Conservation (phyloP, 2,888 invertebrate species). For the Lypha dubia region DNA sequence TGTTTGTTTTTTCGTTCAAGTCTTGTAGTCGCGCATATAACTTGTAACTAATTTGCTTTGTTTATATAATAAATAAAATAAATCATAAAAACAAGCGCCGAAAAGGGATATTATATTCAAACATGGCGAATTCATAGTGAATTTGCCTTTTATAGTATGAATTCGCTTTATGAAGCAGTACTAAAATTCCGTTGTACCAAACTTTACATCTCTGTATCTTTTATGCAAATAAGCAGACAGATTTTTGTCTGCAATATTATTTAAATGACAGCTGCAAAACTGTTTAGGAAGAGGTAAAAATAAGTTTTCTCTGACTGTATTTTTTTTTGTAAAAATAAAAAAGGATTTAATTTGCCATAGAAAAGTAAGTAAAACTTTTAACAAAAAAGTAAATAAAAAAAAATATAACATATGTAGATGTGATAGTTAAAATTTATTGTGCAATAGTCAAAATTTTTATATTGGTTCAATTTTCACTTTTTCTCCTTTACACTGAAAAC, state of each 20-base stretch:
- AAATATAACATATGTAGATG: not conserved
- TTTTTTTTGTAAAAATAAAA: constrained; percentile 64
- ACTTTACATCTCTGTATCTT: constrained; percentile 38
- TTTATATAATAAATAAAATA: too few relatives aligned
- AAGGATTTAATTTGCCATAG: constrained; percentile 50
- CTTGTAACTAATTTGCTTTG: too few relatives aligned
- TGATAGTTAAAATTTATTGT: constrained; percentile 50
- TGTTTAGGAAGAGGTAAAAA: constrained; percentile 22
- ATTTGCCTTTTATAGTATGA: too few relatives aligned
- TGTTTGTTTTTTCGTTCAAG: too few relatives aligned
- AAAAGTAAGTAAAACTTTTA: constrained; percentile 59
- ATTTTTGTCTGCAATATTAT: constrained; percentile 29
- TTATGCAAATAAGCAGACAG: constrained; percentile 30
- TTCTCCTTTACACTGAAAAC: not conserved
- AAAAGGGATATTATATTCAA: too few relatives aligned
- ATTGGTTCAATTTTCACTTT: not conserved
- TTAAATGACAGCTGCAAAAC: constrained; percentile 63
- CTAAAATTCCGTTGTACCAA: not conserved
- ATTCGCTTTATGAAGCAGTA: too few relatives aligned
- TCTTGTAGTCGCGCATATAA: too few relatives aligned
- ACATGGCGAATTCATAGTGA: too few relatives aligned
- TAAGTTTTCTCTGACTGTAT: constrained; percentile 26
- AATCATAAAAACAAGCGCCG: too few relatives aligned
- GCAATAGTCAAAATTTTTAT: constrained; percentile 39
- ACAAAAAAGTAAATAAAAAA: constrained; percentile 45